These are phyloP conservation scores for Papilio gigon DNA, from an alignment of 2,888 invertebrate genomes.

Conservation along the genomic window DNA sequence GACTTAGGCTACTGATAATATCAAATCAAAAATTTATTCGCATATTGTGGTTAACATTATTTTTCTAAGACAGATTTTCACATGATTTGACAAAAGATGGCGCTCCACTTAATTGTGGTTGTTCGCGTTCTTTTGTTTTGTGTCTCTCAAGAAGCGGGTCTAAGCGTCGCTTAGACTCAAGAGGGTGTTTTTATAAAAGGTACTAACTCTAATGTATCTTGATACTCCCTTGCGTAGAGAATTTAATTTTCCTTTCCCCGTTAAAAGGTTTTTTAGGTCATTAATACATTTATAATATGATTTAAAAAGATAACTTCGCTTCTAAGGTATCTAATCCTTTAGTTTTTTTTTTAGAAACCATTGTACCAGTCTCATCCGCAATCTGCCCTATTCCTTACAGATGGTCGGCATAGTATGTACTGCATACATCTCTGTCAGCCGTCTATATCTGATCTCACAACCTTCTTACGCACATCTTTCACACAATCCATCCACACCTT, in stretches of 20 bases:
- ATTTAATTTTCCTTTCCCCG: not conserved
- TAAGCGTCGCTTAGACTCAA: constrained; percentile 2
- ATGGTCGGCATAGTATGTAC: too few relatives aligned
- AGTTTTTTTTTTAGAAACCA: not conserved
- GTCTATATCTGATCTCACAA: too few relatives aligned
- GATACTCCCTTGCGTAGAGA: not conserved
- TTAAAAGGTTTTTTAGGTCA: not conserved
- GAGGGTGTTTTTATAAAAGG: constrained; percentile 10
- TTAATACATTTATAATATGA: not conserved
- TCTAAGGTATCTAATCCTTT: not conserved
- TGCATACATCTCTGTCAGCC: too few relatives aligned
- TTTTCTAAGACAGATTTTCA: not conserved
- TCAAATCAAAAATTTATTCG: too few relatives aligned
- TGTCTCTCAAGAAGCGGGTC: not conserved
- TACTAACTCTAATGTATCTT: not conserved
- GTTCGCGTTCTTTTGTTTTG: constrained; percentile 13
- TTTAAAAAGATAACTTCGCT: too few relatives aligned
- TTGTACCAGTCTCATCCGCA: too few relatives aligned
- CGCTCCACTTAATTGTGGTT: not conserved
- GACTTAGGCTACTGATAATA: too few relatives aligned
- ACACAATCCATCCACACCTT: too few relatives aligned
- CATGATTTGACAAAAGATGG: not conserved
- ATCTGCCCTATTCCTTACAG: too few relatives aligned
- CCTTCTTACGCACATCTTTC: too few relatives aligned
- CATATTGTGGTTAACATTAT: not conserved